Base-by-base conservation (phyloP, 2,797 vertebrate genomes). In the Hemitrygon akajei region DNA sequence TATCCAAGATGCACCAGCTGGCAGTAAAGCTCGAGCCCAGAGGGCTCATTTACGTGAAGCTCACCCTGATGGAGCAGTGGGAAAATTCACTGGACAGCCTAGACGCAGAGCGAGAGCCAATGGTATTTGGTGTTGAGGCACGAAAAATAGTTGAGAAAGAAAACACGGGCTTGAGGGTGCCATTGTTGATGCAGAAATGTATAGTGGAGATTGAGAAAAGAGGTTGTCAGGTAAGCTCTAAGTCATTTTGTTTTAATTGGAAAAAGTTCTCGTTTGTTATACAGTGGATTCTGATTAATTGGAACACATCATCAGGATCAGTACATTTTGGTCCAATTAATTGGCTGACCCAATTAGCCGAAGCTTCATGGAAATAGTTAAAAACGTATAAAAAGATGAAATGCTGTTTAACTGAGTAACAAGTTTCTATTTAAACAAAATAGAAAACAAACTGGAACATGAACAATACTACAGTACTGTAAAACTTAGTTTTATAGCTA, bases 31-130 rank as follows among this genome's bases (percentile, higher is more conserved):
- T 99, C 95, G 99, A 99, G 95, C 99, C 99, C 0, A 97, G 99
- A 30, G 99, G 99, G 1, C 96, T 99, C 94, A 99, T 99, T 96
- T 99, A 99, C 3, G 98, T 99, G 95, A 99, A 99, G 96, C 96
- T 99, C 95, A 98, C 97, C 0, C 97, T 99, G 94, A 98, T 99
- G 97, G 98, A 99, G 95, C 98, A 98, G 95, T 98, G 98, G 98
- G 97, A 99, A 95, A 99, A 99, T 96, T 98, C 98, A 27, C 96
- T 98, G 3, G 97, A 98, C 22, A 96, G 98, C 82, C 96, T 96
- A 0, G 97, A 97, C 1, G 94, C 96, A 69, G 96, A 97, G 94
- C 95, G 96, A 34, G 97, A 98, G 95, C 97, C 97, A 0, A 96
- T 97, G 94, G 96, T 99, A 95, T 99, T 99, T 2, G 98, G 98